Evolutionary conservation across 2,113 vertebrate species (phyloP), one percentile per base, ranked within the genome.

Genomic region (Prochilodus magdalenae): DNA sequence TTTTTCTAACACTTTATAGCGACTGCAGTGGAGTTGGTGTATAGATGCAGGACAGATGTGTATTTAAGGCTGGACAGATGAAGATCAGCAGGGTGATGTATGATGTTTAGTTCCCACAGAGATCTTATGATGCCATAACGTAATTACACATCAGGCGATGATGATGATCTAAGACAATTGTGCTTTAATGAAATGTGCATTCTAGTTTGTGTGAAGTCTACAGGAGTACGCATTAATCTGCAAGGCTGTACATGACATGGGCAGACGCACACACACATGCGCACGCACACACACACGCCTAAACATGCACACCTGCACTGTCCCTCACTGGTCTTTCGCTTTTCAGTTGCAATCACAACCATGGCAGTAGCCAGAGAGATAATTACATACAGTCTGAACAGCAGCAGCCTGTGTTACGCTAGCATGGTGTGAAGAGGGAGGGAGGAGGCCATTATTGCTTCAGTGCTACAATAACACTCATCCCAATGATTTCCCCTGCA

Each of bases 401-500:
- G 80, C 85, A 73, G 86, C 53, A 89, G 82, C 82, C 66, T 72
- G 75, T 65, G 27, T 40, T 36, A 55, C n/a, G 5, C 30, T 13
- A 70, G 65, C 18, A 57, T 20, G 5, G 44, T 2, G n/a, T 24
- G 63, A 27, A 59, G 18, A 40, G 13, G 10, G 20, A 59, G 22
- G 27, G 63, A 57, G 29, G 63, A 63, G 26, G 22, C 71, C 69
- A 73, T 86, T 91, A 91, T 87, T 86, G 91, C 89, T 85, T 87
- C 91, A 86, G 73, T 82, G 87, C 90, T 90, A 91, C 91, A 95
- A 94, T 94, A 94, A 95, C 95, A 94, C 95, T 95, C 92, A 91
- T 94, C 93, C 92, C 93, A 95, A 97, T 96, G 95, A 96, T 96
- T 96, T 94, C 93, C 89, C 86, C 92, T 86, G 91, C 93, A 93